A percentile compares a stretch with the other conserved stretches of the same genome.
Evolutionary conservation across 2,797 vertebrate genomes (phyloP).

Genomic region (Microctenopoma steveboyesi): DNA sequence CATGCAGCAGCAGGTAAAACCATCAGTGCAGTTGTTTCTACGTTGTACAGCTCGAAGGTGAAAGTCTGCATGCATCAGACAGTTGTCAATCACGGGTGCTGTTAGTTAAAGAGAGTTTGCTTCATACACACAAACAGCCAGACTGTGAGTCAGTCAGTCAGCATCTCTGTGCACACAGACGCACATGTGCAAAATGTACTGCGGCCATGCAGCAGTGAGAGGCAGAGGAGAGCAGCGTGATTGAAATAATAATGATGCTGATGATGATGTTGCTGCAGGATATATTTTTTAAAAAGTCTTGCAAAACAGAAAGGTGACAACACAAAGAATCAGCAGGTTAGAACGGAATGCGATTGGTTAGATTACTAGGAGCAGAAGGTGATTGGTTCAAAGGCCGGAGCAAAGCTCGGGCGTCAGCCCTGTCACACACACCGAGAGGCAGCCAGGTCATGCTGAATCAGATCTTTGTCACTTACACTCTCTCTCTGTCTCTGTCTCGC

Average conservation of each 20-base stretch:
- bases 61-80: slow-evolving; percentile 62
- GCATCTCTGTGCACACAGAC: slow-evolving; percentile 23
- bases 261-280: slow-evolving; percentile 65
- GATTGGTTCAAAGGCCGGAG: slow-evolving; percentile 57
- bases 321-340: slow-evolving; percentile 63
- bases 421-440: slow-evolving; percentile 57
- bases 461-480: slow-evolving; percentile 38
- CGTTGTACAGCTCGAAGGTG: slow-evolving; percentile 29
- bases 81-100: slow-evolving; percentile 54
- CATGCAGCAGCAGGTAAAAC: slow-evolving; percentile 55
- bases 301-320: slow-evolving; percentile 63
- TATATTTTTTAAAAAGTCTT: slow-evolving; percentile 41
- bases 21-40: slow-evolving; percentile 38
- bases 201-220: slow-evolving; percentile 64
- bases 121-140: slow-evolving; percentile 35
- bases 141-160: slow-evolving; percentile 35
- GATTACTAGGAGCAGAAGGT: slow-evolving; percentile 61
- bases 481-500: slow-evolving; percentile 9
- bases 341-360: slow-evolving; percentile 61
- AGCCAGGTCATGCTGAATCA: slow-evolving; percentile 74
- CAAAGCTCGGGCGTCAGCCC: slow-evolving; percentile 48
- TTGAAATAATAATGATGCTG: slow-evolving; percentile 51
- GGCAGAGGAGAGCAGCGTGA: slow-evolving; percentile 40
- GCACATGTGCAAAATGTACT: slow-evolving; percentile 32
- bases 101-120: slow-evolving; percentile 53